phyloP scores from a whole-genome alignment of 2,888 invertebrate genomes.

The Tolmerus cingulatus region DNA sequence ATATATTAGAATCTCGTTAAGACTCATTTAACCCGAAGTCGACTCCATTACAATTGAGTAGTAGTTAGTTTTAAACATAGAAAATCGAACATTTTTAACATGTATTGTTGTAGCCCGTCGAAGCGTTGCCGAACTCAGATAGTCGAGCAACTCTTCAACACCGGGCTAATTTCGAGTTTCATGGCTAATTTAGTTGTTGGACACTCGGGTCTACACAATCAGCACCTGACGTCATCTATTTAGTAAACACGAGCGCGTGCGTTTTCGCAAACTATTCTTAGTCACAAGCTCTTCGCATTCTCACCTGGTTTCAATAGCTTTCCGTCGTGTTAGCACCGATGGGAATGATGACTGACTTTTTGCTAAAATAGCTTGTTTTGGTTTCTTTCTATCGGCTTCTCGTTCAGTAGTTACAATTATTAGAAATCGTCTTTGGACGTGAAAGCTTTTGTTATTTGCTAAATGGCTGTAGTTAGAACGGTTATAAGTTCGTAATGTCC shows the following conservation, averaged over 20 bases:
- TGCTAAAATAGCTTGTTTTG: conserved; percentile 4
- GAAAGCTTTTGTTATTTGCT: neutral
- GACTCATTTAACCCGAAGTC: neutral
- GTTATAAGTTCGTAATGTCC: too few relatives aligned
- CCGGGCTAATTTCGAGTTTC: neutral
- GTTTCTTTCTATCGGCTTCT: neutral
- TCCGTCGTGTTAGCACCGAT: neutral
- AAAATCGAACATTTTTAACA: neutral
- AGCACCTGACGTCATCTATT: conserved; percentile 24
- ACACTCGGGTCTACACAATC: neutral
- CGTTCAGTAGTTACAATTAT: neutral
- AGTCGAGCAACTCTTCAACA: neutral
- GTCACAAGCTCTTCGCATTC: conserved; percentile 11
- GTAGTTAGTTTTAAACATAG: neutral
- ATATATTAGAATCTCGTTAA: conserved; percentile 10
- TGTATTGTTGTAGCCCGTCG: neutral
- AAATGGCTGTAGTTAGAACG: neutral
- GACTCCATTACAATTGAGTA: neutral
- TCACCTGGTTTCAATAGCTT: neutral
- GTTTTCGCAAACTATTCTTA: neutral
- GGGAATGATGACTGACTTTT: neutral
- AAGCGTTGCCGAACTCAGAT: neutral
- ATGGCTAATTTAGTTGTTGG: neutral
- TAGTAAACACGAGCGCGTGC: conserved; percentile 23
- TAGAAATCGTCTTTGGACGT: neutral